Conservation (phyloP, 1,140 invertebrate species). For the Chionoecetes opilio region DNA sequence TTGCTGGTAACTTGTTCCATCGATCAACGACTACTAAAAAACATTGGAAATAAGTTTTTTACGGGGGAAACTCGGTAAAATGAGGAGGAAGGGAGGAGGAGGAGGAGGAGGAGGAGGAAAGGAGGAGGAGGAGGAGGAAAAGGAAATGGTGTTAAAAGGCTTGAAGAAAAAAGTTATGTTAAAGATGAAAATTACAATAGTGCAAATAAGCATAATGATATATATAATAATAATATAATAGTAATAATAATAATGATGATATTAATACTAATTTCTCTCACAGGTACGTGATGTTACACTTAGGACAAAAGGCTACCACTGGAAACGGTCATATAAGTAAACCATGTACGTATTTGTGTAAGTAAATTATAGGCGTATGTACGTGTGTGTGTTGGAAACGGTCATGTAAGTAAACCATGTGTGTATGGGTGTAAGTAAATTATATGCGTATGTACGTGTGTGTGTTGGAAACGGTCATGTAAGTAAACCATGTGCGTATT, state of each 20-base stretch:
- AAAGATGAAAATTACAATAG: background rate
- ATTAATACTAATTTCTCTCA: constrained; percentile 2
- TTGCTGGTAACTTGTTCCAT: too few relatives aligned
- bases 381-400: background rate
- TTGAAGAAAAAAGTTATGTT: background rate
- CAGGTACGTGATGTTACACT: background rate
- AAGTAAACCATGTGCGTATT: too few relatives aligned
- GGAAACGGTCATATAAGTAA: background rate
- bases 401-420: background rate
- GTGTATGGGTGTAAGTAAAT: too few relatives aligned
- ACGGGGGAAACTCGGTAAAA: too few relatives aligned
- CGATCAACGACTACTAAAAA: too few relatives aligned
- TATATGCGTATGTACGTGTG: background rate
- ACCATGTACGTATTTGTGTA: too few relatives aligned
- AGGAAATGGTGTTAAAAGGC: background rate
- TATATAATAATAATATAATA: constrained; percentile 14
- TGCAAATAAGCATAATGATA: background rate
- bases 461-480: background rate
- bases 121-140: background rate
- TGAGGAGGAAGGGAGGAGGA: background rate
- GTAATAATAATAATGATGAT: constrained; percentile 32
- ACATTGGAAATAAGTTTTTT: too few relatives aligned
- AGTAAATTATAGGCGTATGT: background rate
- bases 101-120: background rate
- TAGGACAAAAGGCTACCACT: background rate